Conservation (phyloP, 1,140 invertebrate genomes). For the Brachionus angularis region DNA sequence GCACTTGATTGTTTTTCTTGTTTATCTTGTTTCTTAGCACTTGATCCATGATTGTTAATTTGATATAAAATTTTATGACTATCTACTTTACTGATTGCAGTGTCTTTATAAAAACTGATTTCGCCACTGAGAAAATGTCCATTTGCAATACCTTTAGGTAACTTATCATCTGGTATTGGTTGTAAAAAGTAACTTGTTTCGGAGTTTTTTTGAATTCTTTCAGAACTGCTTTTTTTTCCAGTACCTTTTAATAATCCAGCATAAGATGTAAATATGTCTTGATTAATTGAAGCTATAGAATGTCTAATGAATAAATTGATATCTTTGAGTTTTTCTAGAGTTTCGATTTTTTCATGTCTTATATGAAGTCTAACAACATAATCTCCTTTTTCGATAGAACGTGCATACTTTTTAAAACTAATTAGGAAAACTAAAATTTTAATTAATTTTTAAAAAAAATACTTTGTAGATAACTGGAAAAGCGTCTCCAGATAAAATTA, state of each 20-base stretch:
- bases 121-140: constrained; percentile 34
- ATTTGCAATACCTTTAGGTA: constrained; percentile 38
- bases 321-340: constrained; percentile 65
- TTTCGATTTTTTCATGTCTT: constrained; percentile 77
- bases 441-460: not conserved
- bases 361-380: constrained; percentile 79
- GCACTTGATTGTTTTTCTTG: not conserved
- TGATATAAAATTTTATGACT: constrained; percentile 28
- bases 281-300: not conserved
- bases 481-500: constrained; percentile 78
- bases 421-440: constrained; percentile 42
- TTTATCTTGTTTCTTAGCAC: constrained; percentile 1
- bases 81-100: constrained; percentile 6
- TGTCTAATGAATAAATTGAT: constrained; percentile 15
- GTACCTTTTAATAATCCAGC: not conserved
- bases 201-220: constrained; percentile 19
- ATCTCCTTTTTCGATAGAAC: constrained; percentile 91
- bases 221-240: constrained; percentile 4
- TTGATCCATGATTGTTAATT: constrained; percentile 30
- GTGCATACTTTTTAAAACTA: constrained; percentile 64
- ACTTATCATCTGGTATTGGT: constrained; percentile 34
- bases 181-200: not conserved
- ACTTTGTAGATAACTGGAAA: constrained; percentile 63
- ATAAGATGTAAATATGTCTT: constrained; percentile 17
- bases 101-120: constrained; percentile 15